Evolutionary conservation across 2,888 invertebrate species (phyloP), one percentile per base, ranked within the genome.

Genomic region (Stenotaenia linearis): DNA sequence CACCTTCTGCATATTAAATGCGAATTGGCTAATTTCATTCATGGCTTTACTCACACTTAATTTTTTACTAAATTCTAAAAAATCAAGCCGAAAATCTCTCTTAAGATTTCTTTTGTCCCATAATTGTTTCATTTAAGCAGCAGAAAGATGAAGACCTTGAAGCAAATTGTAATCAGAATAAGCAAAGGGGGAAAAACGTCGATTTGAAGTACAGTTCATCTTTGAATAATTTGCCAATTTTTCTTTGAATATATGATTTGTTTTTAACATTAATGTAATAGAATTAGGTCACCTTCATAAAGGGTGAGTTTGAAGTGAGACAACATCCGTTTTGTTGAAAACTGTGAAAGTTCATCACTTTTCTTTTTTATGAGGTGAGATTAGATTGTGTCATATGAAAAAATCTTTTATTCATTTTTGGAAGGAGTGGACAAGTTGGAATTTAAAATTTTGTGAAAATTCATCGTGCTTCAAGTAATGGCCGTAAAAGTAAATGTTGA

Each of bases 201-300:
- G 40, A 40, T 40, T 56, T 56, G 56, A 56, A 56, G 56, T 56
- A 56, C 18, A 23, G 56, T 56, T 56, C 56, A 56, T 56, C 56
- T 56, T 56, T 12, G 56, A 56, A 56, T 56, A 56, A 56, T 56
- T 56, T 56, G 56, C 56, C 10, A 56, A 9, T 56, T 56, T 23
- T 56, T 18, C 23, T 23, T 56, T 56, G 40, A 40, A 40, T 40
- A 40, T 56, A 56, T 56, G 56, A 18, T 56, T 56, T 56, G 56
- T 6, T 56, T 56, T 56, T 56, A 23, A 23, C 9, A 56, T 56
- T 23, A 56, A 56, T 56, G 56, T 1, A 23, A 45, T 9, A 56
- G 56, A 56, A 56, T 56, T n/a, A 56, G 56, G 56, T 56, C 56
- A 56, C 56, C 56, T 56, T 56, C 23, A 56, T 56, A 56, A 56